Evolutionary conservation across 2,888 invertebrate genomes (phyloP).

Genomic region (Spilosoma lubricipeda): DNA sequence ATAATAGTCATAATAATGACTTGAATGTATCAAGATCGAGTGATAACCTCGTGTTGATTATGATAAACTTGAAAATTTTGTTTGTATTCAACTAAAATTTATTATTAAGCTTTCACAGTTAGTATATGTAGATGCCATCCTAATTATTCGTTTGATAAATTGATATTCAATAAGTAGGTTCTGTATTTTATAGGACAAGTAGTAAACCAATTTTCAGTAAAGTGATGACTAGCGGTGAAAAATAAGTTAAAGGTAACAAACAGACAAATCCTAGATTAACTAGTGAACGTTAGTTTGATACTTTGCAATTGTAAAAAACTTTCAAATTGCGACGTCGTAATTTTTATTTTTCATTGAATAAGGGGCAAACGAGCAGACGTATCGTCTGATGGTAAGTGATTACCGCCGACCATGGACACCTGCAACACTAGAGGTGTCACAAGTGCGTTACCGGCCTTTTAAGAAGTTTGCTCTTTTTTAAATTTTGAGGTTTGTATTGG

Average conservation of each 20-base stretch:
- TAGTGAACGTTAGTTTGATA: background rate
- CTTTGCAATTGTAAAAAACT: background rate
- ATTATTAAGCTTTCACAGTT: constrained; percentile 54
- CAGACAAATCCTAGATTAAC: background rate
- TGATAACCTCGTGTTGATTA: constrained; percentile 70
- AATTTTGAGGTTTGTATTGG: too few species aligned
- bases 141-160: constrained; percentile 45
- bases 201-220: background rate
- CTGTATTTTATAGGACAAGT: background rate
- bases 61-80: constrained; percentile 73
- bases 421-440: too few species aligned
- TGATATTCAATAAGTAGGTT: constrained; percentile 10
- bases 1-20: constrained; percentile 59
- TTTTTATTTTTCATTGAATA: too few species aligned
- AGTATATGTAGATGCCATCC: constrained; percentile 21
- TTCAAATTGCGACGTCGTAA: too few species aligned
- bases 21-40: constrained; percentile 72
- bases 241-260: background rate
- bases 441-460: too few species aligned
- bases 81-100: constrained; percentile 67
- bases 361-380: too few species aligned
- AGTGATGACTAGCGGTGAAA: background rate
- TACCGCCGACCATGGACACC: too few species aligned
- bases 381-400: too few species aligned
- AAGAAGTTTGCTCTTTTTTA: too few species aligned